Evolutionary conservation across 2,797 vertebrate genomes (phyloP), one percentile per base, ranked within the genome.

Genomic region (Delichon dasypus): DNA sequence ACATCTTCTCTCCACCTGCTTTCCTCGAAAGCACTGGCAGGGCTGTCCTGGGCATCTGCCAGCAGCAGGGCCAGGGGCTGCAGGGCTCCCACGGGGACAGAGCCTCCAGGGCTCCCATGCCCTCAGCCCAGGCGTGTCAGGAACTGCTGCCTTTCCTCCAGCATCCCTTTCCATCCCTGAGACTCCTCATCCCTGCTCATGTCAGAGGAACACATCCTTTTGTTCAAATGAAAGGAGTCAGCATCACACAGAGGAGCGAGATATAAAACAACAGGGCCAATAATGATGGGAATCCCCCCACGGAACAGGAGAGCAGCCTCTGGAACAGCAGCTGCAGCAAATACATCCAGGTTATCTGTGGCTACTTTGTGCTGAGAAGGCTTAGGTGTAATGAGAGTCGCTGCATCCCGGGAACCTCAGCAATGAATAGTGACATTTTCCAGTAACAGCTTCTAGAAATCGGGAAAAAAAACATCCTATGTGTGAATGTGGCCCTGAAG

Each of bases 371-470:
- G 89, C 94, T 88, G 85, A 82, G 87, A 73, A 85, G 83, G 89
- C 90, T 83, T 82, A 89, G 95, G 94, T 85, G 85, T 62, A 84
- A 78, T 87, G 93, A 88, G 94, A 86, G 80, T 51, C 61, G 40
- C 90, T 87, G 93, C 85, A 75, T 91, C 75, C 61, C 0, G 3
- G 93, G 94, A 73, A 53, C 73, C 80, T 73, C 71, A 64, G 89
- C 93, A 89, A 68, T 93, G 95, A 92, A 81, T 65, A 44, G 83
- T 65, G 93, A 83, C 89, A 89, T 96, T 93, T 97, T 90, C 93
- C 86, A 89, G 57, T 85, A 87, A 79, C 60, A 60, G 7, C 93
- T 70, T 48, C 32, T 7, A 68, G 62, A 90, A 91, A 81, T 54
- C 38, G 11, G 88, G 54, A 55, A 14, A 20, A 20, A 71, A 85